A percentile compares a stretch with the other conserved stretches of the same genome.
Conservation (phyloP, 2,888 invertebrate genomes). For the Ichneumoninae sp. region DNA sequence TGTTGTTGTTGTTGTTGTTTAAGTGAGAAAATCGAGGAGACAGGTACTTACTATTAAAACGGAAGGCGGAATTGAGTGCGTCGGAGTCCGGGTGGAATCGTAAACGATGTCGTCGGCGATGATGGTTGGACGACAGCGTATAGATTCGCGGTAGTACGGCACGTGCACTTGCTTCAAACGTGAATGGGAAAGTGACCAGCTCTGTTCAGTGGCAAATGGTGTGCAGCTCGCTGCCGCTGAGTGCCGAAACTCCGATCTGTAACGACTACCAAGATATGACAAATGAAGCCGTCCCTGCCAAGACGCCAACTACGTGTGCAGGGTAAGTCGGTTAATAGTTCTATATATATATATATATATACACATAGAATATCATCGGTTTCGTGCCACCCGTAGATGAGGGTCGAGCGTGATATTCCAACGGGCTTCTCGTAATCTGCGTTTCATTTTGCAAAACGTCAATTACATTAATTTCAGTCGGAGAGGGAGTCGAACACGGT, state of each 20-base stretch:
- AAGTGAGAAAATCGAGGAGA: background rate
- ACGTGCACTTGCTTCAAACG: slow-evolving; percentile 63
- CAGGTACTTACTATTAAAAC: slow-evolving; percentile 14
- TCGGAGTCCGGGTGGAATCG: background rate
- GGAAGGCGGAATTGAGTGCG: background rate
- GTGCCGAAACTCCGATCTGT: background rate
- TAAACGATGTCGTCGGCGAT: background rate
- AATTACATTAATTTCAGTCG: slow-evolving; percentile 9
- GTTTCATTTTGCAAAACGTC: slow-evolving; percentile 27
- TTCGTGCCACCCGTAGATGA: background rate
- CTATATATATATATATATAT: no score
- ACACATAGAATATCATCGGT: background rate
- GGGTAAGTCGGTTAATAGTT: no score
- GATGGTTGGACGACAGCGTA: slow-evolving; percentile 9
- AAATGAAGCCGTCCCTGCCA: background rate
- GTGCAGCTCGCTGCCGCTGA: slow-evolving; percentile 3
- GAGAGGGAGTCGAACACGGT: background rate
- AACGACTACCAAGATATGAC: slow-evolving; percentile 13
- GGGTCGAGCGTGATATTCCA: slow-evolving; percentile 4
- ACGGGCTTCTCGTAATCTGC: background rate
- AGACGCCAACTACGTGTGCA: no score
- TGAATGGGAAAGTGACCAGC: slow-evolving; percentile 62
- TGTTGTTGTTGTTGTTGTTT: no score
- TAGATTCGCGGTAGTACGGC: slow-evolving; percentile 16
- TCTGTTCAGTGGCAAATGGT: background rate